phyloP scores from a whole-genome alignment of 1,140 invertebrate species.

The Heliconius himera region DNA sequence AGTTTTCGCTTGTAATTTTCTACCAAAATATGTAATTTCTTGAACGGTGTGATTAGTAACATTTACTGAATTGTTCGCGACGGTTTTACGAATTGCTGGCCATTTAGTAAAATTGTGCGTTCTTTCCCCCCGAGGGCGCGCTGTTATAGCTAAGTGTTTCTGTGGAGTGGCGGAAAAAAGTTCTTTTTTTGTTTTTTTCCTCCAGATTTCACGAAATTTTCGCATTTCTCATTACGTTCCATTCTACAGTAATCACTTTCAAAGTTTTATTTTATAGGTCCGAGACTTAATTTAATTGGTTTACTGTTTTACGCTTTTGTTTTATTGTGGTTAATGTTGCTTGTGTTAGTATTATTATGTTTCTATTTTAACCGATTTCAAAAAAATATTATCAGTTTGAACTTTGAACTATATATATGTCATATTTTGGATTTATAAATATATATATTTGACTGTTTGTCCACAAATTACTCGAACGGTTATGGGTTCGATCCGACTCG shows the following conservation, averaged over 20 bases:
- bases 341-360: not conserved
- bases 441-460: too few species aligned
- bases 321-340: not conserved
- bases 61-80: slow-evolving; percentile 26
- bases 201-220: not conserved
- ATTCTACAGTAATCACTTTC: slow-evolving; percentile 5
- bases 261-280: slow-evolving; percentile 5
- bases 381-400: too few species aligned
- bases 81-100: slow-evolving; percentile 18
- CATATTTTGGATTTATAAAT: too few species aligned
- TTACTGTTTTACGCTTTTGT: slow-evolving; percentile 1
- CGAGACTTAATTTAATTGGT: slow-evolving; percentile 2
- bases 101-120: slow-evolving; percentile 28
- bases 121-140: slow-evolving; percentile 15
- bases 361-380: too few species aligned
- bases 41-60: slow-evolving; percentile 26
- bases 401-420: too few species aligned
- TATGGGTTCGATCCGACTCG: too few species aligned
- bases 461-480: too few species aligned
- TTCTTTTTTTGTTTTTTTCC: slow-evolving; percentile 5
- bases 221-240: slow-evolving; percentile 9
- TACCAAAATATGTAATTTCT: slow-evolving; percentile 21
- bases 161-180: slow-evolving; percentile 18
- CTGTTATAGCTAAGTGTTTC: slow-evolving; percentile 26
- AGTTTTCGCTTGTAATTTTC: not conserved